Conservation (phyloP, 2,113 vertebrate species). For the Tragelaphus strepsiceros region DNA sequence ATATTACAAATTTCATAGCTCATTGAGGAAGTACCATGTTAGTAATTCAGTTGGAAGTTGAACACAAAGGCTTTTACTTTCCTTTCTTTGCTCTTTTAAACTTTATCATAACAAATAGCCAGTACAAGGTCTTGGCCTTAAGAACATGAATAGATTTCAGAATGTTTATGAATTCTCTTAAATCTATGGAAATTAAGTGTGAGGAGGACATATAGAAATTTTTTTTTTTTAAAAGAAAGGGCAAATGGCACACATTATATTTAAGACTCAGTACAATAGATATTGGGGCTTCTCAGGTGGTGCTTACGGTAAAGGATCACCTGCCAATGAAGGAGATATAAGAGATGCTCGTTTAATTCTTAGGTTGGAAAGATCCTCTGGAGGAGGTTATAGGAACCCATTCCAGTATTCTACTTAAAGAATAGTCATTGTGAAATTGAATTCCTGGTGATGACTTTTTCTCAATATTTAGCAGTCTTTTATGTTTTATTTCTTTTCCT, state of each 20-base stretch:
- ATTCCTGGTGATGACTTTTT: not conserved
- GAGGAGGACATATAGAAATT: not conserved
- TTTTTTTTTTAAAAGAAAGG: not conserved
- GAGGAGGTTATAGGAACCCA: too few relatives aligned
- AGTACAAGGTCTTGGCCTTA: too few relatives aligned
- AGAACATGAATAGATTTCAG: too few relatives aligned
- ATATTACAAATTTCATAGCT: not conserved
- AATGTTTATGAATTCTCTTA: not conserved
- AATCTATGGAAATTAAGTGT: not conserved
- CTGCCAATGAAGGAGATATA: too few relatives aligned
- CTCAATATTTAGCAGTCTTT: not conserved
- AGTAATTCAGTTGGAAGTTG: not conserved
- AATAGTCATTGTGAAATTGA: not conserved
- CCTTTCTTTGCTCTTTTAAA: not conserved
- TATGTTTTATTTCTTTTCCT: not conserved
- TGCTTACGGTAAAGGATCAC: too few relatives aligned
- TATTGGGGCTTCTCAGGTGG: too few relatives aligned
- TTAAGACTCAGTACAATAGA: not conserved
- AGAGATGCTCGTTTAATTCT: too few relatives aligned
- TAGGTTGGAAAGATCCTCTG: too few relatives aligned
- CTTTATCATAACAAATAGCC: not conserved
- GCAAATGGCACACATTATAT: not conserved
- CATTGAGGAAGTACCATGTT: not conserved
- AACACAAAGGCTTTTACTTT: not conserved
- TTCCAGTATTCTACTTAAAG: too few relatives aligned